These are phyloP conservation scores for Trichechus manatus DNA, from an alignment of 2,113 vertebrate genomes.

Conservation along the genomic window DNA sequence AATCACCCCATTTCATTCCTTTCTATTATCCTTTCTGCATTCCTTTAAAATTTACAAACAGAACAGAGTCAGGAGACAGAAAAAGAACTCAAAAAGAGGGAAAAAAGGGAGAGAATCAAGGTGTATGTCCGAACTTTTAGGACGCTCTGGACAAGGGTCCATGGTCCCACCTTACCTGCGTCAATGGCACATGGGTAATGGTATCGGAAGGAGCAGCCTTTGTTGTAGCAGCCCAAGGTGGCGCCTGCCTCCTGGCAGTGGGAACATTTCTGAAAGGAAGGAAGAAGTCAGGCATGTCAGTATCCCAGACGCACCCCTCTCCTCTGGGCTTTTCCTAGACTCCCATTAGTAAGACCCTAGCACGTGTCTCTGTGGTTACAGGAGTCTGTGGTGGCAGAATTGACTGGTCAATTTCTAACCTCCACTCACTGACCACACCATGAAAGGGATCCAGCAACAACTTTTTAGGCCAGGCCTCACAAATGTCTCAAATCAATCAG, in stretches of 20 bases:
- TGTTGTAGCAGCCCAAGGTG: slow-evolving; percentile 99
- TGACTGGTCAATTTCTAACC: not conserved
- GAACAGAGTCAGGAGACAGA: not conserved
- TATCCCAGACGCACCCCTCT: not conserved
- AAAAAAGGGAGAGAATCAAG: not conserved
- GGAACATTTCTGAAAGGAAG: slow-evolving; percentile 94
- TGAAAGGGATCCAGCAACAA: not conserved
- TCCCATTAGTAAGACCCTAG: not conserved
- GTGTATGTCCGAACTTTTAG: rapidly evolving
- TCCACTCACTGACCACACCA: not conserved
- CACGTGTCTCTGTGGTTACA: not conserved
- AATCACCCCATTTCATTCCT: not conserved
- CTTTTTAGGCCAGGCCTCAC: not conserved
- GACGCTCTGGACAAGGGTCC: not conserved
- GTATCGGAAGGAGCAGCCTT: slow-evolving; percentile 98
- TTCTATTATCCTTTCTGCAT: not conserved
- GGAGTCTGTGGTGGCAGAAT: not conserved
- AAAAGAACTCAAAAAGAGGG: not conserved
- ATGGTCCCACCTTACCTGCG: slow-evolving; percentile 91
- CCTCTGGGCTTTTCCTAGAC: not conserved
- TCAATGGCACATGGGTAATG: slow-evolving; percentile 98
- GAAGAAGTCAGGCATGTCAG: slow-evolving; percentile 56
- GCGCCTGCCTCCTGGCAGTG: slow-evolving; percentile 97
- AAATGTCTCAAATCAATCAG: not conserved
- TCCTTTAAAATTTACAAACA: slow-evolving; percentile 39